Conservation (phyloP, 2,113 vertebrate species). For the Polypterus senegalus region DNA sequence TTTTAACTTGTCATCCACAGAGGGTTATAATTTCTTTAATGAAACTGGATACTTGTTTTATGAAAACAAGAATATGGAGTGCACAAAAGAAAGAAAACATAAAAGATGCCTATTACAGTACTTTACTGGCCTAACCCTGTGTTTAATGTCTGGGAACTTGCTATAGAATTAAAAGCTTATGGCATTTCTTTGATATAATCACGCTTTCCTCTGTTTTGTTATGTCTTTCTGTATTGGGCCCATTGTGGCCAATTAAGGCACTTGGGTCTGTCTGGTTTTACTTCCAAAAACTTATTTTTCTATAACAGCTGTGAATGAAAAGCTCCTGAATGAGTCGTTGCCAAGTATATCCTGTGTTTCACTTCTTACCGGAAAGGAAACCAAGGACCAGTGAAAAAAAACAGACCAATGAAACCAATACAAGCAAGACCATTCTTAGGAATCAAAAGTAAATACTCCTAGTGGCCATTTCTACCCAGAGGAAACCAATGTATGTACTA, state of each 20-base stretch:
- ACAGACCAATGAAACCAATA: constrained; percentile 31
- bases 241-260: constrained; percentile 52
- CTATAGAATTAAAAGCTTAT: constrained; percentile 34
- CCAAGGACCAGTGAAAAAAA: constrained; percentile 22
- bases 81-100: constrained; percentile 15
- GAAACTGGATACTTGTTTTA: background rate
- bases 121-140: constrained; percentile 13
- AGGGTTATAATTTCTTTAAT: background rate
- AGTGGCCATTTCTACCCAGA: constrained; percentile 21
- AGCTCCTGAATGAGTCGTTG: constrained; percentile 46
- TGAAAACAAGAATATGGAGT: background rate
- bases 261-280: constrained; percentile 63
- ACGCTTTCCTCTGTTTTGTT: constrained; percentile 29
- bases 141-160: constrained; percentile 22
- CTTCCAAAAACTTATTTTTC: constrained; percentile 50
- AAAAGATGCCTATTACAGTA: constrained; percentile 25
- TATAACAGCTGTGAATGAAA: constrained; percentile 41
- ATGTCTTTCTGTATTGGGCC: constrained; percentile 48
- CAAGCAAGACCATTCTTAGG: constrained; percentile 16
- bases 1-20: background rate
- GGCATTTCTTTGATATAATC: constrained; percentile 20
- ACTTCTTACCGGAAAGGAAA: constrained; percentile 52
- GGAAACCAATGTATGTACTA: constrained; percentile 16
- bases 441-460: constrained; percentile 21
- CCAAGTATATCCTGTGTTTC: constrained; percentile 60